Evolutionary conservation across 2,113 vertebrate genomes (phyloP), one percentile per base, ranked within the genome.

Genomic region (Dasyornis broadbenti): DNA sequence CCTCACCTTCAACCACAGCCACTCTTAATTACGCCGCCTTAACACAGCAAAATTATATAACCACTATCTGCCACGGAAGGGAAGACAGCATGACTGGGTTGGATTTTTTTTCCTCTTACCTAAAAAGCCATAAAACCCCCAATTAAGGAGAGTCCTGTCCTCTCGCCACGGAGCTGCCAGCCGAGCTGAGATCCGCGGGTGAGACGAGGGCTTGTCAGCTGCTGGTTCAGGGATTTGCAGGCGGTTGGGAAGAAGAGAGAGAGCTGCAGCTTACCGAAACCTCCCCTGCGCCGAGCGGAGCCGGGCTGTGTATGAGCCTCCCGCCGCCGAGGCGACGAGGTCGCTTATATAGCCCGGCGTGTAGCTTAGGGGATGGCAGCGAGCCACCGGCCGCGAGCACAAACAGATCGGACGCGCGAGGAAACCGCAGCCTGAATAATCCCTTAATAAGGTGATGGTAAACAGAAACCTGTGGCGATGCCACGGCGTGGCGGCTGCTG

Each of bases 291-390:
- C 95, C 20, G 69, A 89, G 77, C 80, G 72, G 93, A 91, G 95
- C 96, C 59, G 89, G 87, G 64, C 87, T 75, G 77, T 39, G 73
- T 33, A 22, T 59, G 24, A 89, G 42, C 54, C 92, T 89, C 89
- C 59, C 68, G 63, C 88, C 19, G 94, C 82, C 50, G 24, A 66
- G 68, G 72, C 64, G 3, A 73, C 0, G 93, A 90, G 97, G 93
- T 94, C 73, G 94, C 97, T 98, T 98, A 98, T 98, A 98, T 98
- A 98, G 97, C 96, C 84, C 96, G 95, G 97, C 96, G 92, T 96
- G 96, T 85, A 96, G 97, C 95, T 97, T 73, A 86, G 95, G 95
- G 91, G 69, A 86, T 98, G 98, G 98, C 98, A 96, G 73, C 31
- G 94, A 79, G 98, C 98, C 98, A 98, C 92, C 70, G 89, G 95